Evolutionary conservation across 64 coral and sea anemone species (phyloP).

Genomic region (Pocillopora damicornis): DNA sequence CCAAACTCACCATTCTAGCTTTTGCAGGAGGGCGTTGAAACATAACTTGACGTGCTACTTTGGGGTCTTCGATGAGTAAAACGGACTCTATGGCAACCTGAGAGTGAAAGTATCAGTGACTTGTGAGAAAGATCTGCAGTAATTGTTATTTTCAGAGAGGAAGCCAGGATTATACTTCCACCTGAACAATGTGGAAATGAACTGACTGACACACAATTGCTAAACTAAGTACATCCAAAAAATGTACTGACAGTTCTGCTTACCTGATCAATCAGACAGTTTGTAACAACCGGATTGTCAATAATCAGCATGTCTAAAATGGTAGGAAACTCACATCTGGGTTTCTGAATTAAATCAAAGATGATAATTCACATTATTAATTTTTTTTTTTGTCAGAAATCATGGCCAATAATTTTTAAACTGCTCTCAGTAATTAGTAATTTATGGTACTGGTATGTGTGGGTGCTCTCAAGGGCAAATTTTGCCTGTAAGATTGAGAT

Average conservation of each 20-base stretch:
- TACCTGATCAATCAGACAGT: constrained; percentile 99
- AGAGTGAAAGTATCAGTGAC: background rate
- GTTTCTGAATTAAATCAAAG: constrained; percentile 47
- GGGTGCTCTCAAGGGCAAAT: too few species aligned
- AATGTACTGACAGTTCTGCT: background rate
- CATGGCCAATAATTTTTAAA: too few species aligned
- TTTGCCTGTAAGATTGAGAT: too few species aligned
- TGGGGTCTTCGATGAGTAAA: constrained; percentile 83
- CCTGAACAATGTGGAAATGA: too few species aligned
- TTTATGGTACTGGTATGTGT: too few species aligned
- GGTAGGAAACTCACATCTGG: constrained; percentile 65
- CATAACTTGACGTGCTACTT: constrained; percentile 84
- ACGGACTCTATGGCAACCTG: constrained; percentile 73
- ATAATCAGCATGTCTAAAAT: constrained; percentile 83
- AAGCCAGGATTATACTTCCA: too few species aligned
- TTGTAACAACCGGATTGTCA: constrained; percentile 80
- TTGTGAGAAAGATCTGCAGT: background rate
- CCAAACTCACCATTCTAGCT: constrained; percentile 70
- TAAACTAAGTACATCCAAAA: background rate
- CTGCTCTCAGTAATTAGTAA: too few species aligned
- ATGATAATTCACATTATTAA: background rate
- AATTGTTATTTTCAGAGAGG: too few species aligned
- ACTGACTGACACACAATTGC: too few species aligned
- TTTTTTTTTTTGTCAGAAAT: background rate
- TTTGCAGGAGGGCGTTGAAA: constrained; percentile 65